Evolutionary conservation across 1,140 invertebrate species (phyloP), one percentile per base, ranked within the genome.

Genomic region (Lasioglossum albipes): DNA sequence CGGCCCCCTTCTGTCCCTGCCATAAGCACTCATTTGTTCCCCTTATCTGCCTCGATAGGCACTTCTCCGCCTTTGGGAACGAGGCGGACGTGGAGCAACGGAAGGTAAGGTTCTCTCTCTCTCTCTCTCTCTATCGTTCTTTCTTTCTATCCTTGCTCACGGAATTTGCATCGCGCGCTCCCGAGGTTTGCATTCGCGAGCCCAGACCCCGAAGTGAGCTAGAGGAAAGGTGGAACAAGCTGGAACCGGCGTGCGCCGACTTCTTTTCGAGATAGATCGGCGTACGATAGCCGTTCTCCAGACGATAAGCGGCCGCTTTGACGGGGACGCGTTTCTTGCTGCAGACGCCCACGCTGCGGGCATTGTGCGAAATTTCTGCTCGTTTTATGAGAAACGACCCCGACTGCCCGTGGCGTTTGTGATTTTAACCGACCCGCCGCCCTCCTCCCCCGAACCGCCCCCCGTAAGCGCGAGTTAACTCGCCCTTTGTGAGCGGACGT

Each of bases 21-120:
- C 70, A 82, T 84, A 85, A 85, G 83, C 83, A 85, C 83, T 85
- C 84, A 78, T 85, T 85, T 85, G 79, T 85, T 85, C 84, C 78
- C 66, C 84, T 85, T 85, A 85, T 85, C 84, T 82, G 22, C 10
- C 79, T 82, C 71, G 83, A 84, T 82, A 85, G 79, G 75, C 83
- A 85, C 79, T 85, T 85, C 79, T 79, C 84, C 62, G 84, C 66
- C 79, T 82, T 65, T 76, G 61, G 74, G 83, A 45, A 84, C 57
- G 20, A 65, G 52, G 41, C 27, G 68, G 36, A 71, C 52, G 12
- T 54, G 52, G 13, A 1, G 52, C 31, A 61, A 57, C 13, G 52
- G 16, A 16, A 41, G 57, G 54, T 49, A 4, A 36, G 36, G 36
- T 5, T 36, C 36, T 36, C 36, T 36, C 36, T 36, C 2, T 36